phyloP scores from a whole-genome alignment of 2,888 invertebrate species.

The Subacronicta megacephala region DNA sequence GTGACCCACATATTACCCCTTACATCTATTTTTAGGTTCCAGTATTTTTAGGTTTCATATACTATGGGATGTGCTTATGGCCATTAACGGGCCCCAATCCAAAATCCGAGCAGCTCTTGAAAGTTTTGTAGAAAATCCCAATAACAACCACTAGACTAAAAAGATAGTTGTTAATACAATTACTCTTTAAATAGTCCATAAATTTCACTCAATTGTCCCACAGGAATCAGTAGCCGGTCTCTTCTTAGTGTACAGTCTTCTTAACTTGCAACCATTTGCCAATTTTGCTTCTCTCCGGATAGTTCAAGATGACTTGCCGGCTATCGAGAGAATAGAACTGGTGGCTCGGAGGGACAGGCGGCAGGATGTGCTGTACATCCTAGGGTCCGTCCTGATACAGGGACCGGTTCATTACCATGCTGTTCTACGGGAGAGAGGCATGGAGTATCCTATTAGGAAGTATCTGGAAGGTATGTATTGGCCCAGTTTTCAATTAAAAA shows the following conservation, averaged over 20 bases:
- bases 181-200: no score
- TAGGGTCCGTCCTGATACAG: constrained; percentile 70
- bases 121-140: no score
- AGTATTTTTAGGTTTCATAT: no score
- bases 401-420: constrained; percentile 73
- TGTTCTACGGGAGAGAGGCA: constrained; percentile 69
- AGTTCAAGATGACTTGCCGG: constrained; percentile 69
- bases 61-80: no score
- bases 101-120: no score
- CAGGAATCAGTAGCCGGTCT: constrained; percentile 78
- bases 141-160: no score
- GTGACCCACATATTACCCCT: no score
- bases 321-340: constrained; percentile 66
- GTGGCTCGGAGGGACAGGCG: constrained; percentile 68
- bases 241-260: constrained; percentile 76
- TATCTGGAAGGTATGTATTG: constrained; percentile 77
- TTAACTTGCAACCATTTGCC: constrained; percentile 74
- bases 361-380: constrained; percentile 74
- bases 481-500: no score
- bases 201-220: not conserved
- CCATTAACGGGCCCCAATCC: no score
- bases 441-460: constrained; percentile 72
- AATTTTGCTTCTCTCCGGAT: constrained; percentile 72
- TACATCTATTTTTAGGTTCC: no score
- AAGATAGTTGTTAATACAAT: no score